Conservation (phyloP, 2,113 vertebrate genomes). For the Hepsetus odoe region DNA sequence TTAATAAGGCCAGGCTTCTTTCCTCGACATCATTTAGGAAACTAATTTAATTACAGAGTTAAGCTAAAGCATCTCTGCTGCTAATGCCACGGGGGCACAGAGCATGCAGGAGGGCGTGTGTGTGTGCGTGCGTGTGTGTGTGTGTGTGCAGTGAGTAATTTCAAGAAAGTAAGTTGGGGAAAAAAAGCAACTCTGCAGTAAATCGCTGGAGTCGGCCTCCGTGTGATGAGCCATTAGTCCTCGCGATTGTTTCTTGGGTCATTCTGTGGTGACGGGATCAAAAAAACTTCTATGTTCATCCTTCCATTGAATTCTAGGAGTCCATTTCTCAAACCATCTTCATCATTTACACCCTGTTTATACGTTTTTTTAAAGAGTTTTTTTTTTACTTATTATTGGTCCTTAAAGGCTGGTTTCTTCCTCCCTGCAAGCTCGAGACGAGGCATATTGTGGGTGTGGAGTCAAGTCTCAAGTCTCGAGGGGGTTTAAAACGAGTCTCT, state of each 20-base stretch:
- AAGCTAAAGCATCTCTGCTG: constrained; percentile 18
- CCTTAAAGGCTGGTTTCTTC: no score
- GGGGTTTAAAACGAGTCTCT: no score
- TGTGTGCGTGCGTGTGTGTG: background rate
- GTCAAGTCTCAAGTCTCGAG: no score
- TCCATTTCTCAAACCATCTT: no score
- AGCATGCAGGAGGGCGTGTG: background rate
- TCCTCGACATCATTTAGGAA: background rate
- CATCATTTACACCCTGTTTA: no score
- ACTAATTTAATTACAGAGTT: constrained; percentile 32
- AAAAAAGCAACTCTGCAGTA: background rate
- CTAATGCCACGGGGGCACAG: constrained; percentile 6
- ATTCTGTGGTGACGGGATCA: background rate
- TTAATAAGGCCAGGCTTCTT: constrained; percentile 19
- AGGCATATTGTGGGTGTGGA: no score
- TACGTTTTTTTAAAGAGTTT: no score
- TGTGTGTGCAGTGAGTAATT: background rate
- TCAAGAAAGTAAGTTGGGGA: background rate
- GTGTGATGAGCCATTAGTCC: background rate
- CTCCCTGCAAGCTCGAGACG: no score
- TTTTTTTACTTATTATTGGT: no score
- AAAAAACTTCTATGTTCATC: no score
- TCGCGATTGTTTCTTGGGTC: background rate
- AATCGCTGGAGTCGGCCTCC: background rate
- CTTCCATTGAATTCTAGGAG: no score